These are phyloP conservation scores for Sepiola atlantica DNA, from an alignment of 2,888 invertebrate species.

Conservation along the genomic window DNA sequence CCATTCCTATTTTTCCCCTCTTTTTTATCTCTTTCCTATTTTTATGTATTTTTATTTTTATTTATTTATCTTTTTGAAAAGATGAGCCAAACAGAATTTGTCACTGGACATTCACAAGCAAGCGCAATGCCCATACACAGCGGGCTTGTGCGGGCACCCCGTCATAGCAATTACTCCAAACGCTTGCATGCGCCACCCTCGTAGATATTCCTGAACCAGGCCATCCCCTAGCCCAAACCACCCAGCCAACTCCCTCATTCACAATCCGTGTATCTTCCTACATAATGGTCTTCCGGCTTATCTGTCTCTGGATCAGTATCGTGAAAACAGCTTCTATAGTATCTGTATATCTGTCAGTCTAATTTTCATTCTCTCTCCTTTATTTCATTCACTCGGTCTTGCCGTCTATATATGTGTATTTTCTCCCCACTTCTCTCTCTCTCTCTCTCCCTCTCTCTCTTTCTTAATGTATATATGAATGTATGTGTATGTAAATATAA, in stretches of 20 bases:
- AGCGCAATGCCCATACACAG: background rate
- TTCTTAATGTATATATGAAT: background rate
- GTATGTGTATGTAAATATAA: background rate
- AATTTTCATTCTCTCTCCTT: background rate
- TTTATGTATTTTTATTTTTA: background rate
- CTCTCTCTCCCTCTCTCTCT: background rate
- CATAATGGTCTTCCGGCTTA: background rate
- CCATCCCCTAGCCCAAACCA: background rate
- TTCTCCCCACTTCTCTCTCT: background rate
- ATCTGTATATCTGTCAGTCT: background rate
- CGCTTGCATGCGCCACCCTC: background rate
- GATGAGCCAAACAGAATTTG: conserved; percentile 19
- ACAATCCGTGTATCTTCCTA: background rate
- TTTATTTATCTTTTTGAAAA: conserved; percentile 5
- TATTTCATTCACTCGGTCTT: too few relatives aligned
- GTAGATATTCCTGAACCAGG: background rate
- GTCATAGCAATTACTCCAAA: background rate
- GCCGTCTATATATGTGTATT: too few relatives aligned
- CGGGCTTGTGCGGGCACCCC: background rate
- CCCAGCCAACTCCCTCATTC: background rate
- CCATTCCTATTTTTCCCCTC: background rate
- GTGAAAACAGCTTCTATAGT: background rate
- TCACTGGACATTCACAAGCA: background rate
- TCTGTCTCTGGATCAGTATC: background rate
- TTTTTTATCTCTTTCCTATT: background rate